phyloP scores from a whole-genome alignment of 2,797 vertebrate genomes.

The Urocyon cinereoargenteus region DNA sequence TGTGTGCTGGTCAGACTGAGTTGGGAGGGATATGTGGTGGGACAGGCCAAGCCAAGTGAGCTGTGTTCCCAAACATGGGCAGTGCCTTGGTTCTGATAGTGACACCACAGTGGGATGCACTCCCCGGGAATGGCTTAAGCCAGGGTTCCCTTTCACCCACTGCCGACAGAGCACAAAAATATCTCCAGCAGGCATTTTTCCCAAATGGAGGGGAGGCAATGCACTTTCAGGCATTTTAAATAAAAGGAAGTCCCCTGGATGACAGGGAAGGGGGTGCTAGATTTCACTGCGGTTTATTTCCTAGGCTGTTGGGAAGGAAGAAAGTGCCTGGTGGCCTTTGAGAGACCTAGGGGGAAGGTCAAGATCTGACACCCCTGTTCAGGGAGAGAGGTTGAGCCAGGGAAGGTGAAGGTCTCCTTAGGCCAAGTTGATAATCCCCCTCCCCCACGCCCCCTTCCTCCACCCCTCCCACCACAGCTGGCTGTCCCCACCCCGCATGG shows the following conservation, averaged over 20 bases:
- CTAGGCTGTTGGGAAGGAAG: too few species aligned
- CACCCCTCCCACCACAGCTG: background rate
- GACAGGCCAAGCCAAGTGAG: accelerated
- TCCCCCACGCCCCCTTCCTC: too few species aligned
- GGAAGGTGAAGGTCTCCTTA: background rate
- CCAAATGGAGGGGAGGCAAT: background rate
- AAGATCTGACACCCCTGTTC: background rate
- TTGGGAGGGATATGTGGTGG: background rate
- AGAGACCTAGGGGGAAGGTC: background rate
- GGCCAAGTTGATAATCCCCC: too few species aligned
- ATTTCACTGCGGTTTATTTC: background rate
- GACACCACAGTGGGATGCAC: background rate
- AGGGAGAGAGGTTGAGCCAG: background rate
- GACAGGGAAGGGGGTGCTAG: background rate
- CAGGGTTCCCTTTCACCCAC: constrained; percentile 65
- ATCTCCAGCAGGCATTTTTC: background rate
- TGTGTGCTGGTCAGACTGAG: background rate
- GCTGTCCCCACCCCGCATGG: background rate
- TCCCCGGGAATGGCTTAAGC: background rate
- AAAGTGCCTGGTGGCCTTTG: background rate
- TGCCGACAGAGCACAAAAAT: constrained; percentile 59
- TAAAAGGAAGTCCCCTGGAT: background rate
- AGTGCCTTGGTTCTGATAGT: background rate
- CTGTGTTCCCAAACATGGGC: background rate
- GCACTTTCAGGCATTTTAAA: background rate